Conservation (phyloP, 2,888 invertebrate genomes). For the Nymphalis urticae region DNA sequence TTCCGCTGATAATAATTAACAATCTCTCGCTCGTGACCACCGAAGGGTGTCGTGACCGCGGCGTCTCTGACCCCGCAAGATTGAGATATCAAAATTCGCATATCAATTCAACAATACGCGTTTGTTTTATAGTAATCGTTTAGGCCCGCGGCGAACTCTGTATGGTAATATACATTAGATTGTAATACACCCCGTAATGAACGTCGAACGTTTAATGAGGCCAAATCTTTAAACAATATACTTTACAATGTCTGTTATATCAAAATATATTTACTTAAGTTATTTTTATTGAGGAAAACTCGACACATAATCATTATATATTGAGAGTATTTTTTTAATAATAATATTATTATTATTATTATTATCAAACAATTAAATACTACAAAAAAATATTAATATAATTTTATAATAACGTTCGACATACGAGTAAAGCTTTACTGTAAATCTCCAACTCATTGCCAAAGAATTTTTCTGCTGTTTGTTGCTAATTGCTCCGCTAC, state of each 20-base stretch:
- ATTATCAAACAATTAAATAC: too few species aligned
- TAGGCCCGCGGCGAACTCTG: constrained; percentile 51
- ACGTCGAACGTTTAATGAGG: neutral
- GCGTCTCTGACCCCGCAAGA: constrained; percentile 74
- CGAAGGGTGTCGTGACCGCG: constrained; percentile 80
- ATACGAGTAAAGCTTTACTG: too few species aligned
- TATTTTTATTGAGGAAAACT: too few species aligned
- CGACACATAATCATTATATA: too few species aligned
- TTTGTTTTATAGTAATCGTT: constrained; percentile 72
- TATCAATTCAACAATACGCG: constrained; percentile 67
- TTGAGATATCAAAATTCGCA: constrained; percentile 81
- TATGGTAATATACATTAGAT: constrained; percentile 32
- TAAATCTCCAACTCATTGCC: too few species aligned
- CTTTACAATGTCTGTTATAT: neutral
- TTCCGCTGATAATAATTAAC: constrained; percentile 62
- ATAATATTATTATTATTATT: too few species aligned
- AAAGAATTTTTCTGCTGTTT: too few species aligned
- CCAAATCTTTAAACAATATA: neutral
- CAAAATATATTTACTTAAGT: neutral
- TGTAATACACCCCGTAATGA: constrained; percentile 1
- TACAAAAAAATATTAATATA: too few species aligned
- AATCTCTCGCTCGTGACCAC: constrained; percentile 71
- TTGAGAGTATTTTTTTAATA: too few species aligned
- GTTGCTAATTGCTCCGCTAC: too few species aligned
- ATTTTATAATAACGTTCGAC: too few species aligned